Conservation (phyloP, 92 coral and sea anemone genomes). For the Umimayanthus kanabou region DNA sequence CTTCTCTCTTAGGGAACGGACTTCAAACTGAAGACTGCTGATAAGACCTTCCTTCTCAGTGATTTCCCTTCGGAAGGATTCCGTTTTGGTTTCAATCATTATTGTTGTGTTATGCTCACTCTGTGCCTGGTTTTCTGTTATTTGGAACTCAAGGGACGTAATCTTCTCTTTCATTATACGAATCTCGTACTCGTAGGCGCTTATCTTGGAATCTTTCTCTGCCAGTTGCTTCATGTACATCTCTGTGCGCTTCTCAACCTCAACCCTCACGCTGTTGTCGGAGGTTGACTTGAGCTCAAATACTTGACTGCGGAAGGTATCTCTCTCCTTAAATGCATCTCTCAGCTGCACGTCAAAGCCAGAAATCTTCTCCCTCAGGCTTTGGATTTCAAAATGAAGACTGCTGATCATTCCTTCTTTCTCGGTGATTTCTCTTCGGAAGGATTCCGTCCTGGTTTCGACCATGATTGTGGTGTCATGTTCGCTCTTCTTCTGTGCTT, state of each 20-base stretch:
- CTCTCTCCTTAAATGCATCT: background rate
- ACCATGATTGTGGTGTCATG: background rate
- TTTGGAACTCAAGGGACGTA: background rate
- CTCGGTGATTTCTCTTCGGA: too few species aligned
- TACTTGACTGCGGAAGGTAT: background rate
- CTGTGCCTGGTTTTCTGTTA: constrained; percentile 32
- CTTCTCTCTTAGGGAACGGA: background rate
- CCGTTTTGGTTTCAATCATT: constrained; percentile 30
- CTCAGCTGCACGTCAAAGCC: constrained; percentile 17
- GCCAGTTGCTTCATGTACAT: constrained; percentile 33
- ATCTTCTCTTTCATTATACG: background rate
- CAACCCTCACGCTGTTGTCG: constrained; percentile 30
- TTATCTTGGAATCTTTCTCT: constrained; percentile 40
- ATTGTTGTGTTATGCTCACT: constrained; percentile 4
- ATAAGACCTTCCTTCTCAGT: background rate
- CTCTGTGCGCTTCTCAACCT: constrained; percentile 39
- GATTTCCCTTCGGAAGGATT: constrained; percentile 29
- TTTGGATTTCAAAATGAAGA: background rate
- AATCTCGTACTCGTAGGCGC: constrained; percentile 6
- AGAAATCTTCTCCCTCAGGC: constrained; percentile 19
- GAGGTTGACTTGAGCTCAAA: constrained; percentile 28
- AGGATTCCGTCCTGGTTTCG: constrained; percentile 24
- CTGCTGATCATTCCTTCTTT: background rate
- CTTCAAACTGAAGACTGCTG: constrained; percentile 20
- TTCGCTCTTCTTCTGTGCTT: too few species aligned